Percentiles rank a stretch among this genome's conserved stretches.
These are phyloP conservation scores for Holothuria scabra DNA, from an alignment of 53 echinoderm and acorn worm genomes.

Conservation along the genomic window DNA sequence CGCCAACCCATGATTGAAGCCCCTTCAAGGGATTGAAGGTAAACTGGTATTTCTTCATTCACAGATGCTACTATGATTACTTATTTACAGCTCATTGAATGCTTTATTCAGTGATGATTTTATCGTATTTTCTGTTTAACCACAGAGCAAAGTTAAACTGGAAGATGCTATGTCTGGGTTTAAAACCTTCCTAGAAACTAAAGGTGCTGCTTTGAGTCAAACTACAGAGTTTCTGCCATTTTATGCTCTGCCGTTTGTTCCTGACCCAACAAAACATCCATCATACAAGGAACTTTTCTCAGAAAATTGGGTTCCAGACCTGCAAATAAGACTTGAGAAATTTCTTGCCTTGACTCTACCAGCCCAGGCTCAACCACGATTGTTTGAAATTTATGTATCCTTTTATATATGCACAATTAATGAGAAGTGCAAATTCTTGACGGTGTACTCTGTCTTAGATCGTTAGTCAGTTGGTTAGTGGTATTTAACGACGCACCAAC, in stretches of 20 bases:
- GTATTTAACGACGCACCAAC: no score
- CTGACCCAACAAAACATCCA: conserved; percentile 96
- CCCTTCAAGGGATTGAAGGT: no score
- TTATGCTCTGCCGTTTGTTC: conserved; percentile 97
- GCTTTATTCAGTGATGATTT: no score
- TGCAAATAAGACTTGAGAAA: conserved; percentile 90
- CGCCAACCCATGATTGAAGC: no score
- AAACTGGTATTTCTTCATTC: no score
- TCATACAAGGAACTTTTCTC: conserved; percentile 96
- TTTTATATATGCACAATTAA: conserved; percentile 2
- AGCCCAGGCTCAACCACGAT: conserved; percentile 84
- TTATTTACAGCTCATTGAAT: no score
- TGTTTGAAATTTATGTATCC: conserved; percentile 96
- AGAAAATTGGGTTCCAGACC: conserved; percentile 94
- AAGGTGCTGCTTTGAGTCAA: conserved; percentile 91
- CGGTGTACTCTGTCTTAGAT: background rate
- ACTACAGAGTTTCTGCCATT: conserved; percentile 98
- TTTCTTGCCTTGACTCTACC: conserved; percentile 88
- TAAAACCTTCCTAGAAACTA: conserved; percentile 85
- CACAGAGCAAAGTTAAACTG: conserved; percentile 75
- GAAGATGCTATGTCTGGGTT: conserved; percentile 93
- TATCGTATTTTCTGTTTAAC: background rate
- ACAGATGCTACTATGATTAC: no score
- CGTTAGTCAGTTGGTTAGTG: no score
- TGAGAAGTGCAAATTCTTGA: background rate